Conservation (phyloP, 2,888 invertebrate genomes). For the Tachystola acroxantha region DNA sequence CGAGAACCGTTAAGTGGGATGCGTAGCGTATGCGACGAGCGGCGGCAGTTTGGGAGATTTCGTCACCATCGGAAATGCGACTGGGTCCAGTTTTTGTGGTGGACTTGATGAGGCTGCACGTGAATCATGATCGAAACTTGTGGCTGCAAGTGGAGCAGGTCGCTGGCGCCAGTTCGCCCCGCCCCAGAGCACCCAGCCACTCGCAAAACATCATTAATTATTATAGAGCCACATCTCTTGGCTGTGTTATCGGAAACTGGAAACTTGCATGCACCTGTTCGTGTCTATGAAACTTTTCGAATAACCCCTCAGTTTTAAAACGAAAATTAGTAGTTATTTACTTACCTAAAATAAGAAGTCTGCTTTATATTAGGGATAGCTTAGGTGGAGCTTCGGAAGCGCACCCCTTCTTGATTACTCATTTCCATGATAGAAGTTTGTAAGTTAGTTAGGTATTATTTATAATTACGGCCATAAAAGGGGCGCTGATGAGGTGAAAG, state of each 20-base stretch:
- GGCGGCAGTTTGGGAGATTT: conserved; percentile 40
- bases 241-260: conserved; percentile 21
- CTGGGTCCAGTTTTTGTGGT: conserved; percentile 48
- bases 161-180: conserved; percentile 63
- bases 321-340: too few relatives aligned
- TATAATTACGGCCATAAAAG: too few relatives aligned
- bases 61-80: conserved; percentile 59
- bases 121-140: conserved; percentile 54
- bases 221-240: conserved; percentile 48
- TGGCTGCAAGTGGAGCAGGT: conserved; percentile 41
- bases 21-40: conserved; percentile 47
- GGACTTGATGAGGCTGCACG: conserved; percentile 33
- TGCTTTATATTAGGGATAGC: too few relatives aligned
- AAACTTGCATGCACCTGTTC: conserved; percentile 23
- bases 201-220: conserved; percentile 47
- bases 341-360: too few relatives aligned
- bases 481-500: too few relatives aligned
- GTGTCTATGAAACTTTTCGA: background rate
- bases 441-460: too few relatives aligned
- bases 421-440: too few relatives aligned
- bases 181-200: conserved; percentile 54
- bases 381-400: too few relatives aligned
- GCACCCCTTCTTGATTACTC: too few relatives aligned
- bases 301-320: too few relatives aligned
- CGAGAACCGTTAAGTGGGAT: conserved; percentile 65